Percentiles rank a stretch among this genome's conserved stretches.
Evolutionary conservation across 2,888 invertebrate genomes (phyloP).

Genomic region (Biston stratarius): DNA sequence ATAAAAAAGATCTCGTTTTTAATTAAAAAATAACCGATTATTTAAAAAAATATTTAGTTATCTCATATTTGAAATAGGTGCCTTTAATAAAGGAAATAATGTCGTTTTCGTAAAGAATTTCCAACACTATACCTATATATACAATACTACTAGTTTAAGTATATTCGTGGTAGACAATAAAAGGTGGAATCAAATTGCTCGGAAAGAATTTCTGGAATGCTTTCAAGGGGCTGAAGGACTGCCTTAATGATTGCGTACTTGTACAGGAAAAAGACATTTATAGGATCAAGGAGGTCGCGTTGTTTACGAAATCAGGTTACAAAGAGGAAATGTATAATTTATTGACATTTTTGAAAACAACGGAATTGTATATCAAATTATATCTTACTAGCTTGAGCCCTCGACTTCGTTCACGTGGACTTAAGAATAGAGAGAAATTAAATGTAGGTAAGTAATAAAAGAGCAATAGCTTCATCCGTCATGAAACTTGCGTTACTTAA

Average conservation of each 20-base stretch:
- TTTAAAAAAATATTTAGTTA: no score
- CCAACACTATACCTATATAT: no score
- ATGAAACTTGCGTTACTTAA: no score
- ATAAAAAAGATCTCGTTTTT: no score
- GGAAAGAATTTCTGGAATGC: slow-evolving; percentile 20
- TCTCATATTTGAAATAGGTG: not conserved
- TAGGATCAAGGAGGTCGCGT: not conserved
- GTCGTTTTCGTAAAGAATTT: not conserved
- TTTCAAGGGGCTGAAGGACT: slow-evolving; percentile 11
- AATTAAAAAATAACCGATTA: no score
- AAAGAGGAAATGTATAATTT: slow-evolving; percentile 3
- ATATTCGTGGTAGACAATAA: not conserved
- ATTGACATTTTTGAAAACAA: not conserved
- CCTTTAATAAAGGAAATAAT: not conserved
- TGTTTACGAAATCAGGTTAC: slow-evolving; percentile 12
- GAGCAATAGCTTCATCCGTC: no score
- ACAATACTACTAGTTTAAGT: slow-evolving; percentile 3
- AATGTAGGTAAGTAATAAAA: no score
- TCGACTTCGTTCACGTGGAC: no score
- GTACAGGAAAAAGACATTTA: slow-evolving; percentile 16
- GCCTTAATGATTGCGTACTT: slow-evolving; percentile 13
- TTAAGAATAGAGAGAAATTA: no score
- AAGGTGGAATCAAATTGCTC: slow-evolving; percentile 18
- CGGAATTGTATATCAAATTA: not conserved
- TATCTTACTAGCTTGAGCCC: no score